phyloP scores from a whole-genome alignment of 2,888 invertebrate genomes.

The Ariolimax columbianus region DNA sequence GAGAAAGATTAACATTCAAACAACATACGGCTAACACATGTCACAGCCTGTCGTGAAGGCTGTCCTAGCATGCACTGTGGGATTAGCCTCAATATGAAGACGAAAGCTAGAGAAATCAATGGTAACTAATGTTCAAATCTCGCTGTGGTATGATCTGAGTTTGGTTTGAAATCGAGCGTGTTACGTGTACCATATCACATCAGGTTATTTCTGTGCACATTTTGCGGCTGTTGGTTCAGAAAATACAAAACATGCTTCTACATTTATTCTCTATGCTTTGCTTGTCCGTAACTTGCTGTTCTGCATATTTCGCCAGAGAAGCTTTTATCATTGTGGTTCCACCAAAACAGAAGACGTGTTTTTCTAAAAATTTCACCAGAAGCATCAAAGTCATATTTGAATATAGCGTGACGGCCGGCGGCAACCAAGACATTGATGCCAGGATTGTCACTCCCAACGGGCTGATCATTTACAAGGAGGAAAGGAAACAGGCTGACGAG shows the following conservation, averaged over 20 bases:
- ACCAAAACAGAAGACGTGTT: constrained; percentile 69
- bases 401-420: constrained; percentile 71
- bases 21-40: neutral
- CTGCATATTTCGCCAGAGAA: constrained; percentile 35
- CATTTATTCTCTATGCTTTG: neutral
- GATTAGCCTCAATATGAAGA: neutral
- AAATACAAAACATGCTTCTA: neutral
- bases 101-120: neutral
- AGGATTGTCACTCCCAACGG: constrained; percentile 73
- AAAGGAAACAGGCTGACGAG: constrained; percentile 61
- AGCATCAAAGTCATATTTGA: constrained; percentile 65
- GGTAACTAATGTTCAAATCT: neutral
- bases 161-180: neutral
- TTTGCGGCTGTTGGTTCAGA: neutral
- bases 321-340: constrained; percentile 56
- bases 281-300: neutral
- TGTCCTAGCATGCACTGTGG: neutral
- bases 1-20: neutral
- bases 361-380: constrained; percentile 70
- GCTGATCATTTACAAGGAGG: constrained; percentile 68
- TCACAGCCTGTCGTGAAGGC: neutral
- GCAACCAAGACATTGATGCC: constrained; percentile 74
- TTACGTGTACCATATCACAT: neutral
- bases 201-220: neutral
- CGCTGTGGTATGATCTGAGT: neutral